These are phyloP conservation scores for Archilochus colubris DNA, from an alignment of 2,113 vertebrate species.

Conservation along the genomic window DNA sequence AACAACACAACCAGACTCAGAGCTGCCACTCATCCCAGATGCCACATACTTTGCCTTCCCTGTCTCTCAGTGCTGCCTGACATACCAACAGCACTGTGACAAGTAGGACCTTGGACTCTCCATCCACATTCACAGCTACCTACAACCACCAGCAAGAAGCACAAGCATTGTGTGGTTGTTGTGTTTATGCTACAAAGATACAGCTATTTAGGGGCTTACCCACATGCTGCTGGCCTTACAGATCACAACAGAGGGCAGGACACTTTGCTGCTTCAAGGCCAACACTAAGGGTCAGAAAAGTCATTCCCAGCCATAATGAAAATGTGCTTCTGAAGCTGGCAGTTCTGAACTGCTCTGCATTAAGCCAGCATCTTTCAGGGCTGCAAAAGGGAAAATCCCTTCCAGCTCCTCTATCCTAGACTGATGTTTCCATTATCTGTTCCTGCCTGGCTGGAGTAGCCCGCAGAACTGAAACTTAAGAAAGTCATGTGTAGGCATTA, in stretches of 20 bases:
- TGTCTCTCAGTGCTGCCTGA: neutral
- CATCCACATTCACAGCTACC: neutral
- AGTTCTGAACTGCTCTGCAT: neutral
- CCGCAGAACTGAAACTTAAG: neutral
- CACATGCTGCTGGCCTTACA: neutral
- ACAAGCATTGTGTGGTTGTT: neutral
- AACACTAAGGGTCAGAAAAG: neutral
- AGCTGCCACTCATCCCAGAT: neutral
- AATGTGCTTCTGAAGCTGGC: neutral
- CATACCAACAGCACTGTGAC: neutral
- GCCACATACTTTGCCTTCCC: neutral
- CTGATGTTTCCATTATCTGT: neutral
- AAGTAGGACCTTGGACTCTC: neutral
- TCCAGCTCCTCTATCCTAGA: neutral
- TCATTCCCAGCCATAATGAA: neutral
- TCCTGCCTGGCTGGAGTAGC: neutral
- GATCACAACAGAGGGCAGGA: neutral
- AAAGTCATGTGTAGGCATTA: accelerated
- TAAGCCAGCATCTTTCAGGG: neutral
- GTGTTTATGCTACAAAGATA: neutral
- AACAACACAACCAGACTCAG: slow-evolving; percentile 24
- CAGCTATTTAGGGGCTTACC: neutral
- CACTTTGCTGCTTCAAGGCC: neutral
- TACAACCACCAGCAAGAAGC: neutral
- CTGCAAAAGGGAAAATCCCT: neutral